Base-by-base conservation (phyloP, 2,113 vertebrate species). In the Labrus mixtus region DNA sequence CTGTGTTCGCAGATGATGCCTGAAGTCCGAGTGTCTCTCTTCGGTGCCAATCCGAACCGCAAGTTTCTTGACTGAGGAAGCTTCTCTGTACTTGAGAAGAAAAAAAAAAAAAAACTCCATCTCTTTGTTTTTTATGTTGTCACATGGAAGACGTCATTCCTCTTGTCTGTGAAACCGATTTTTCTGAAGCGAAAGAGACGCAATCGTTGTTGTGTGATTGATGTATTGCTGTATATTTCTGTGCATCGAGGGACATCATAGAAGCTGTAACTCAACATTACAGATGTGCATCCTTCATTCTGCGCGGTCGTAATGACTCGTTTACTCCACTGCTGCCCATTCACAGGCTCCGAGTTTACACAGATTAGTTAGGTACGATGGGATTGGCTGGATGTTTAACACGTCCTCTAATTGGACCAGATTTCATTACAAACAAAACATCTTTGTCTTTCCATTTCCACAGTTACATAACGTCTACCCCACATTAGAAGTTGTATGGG, bases 21-120 rank as follows among this genome's bases (percentile, higher is more conserved):
- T 73, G 97, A 98, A 83, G 95, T 99, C 74, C 93, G 98, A 83
- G 96, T 97, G 87, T 93, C 95, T 82, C 95, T 99, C 81, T 99
- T 99, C 29, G 98, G 98, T 76, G 95, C 94, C 83, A 99, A 99
- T 89, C 95, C 93, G 76, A 99, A 99, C 90, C 95, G 97, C 91
- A 99, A 97, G 90, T 99, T 99, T 86, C 23, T 98, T 96, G 98
- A 99, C 89, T 99, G 91, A 96, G 76, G 29, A 45, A 7, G 12
- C 70, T 63, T 20, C 0, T 23, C 54, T 41, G 59, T 78, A 10
- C 33, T 37, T 54, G 19, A 68, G 58, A 66, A n/a, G n/a, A n/a
- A n/a, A n/a, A n/a, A n/a, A n/a, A n/a, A n/a, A n/a, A n/a, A n/a
- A 68, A 59, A 48, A 55, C n/a, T 20, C 81, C 46, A 8, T 76